Base-by-base conservation (phyloP, 2,888 invertebrate species). In the Sisyra nigra region DNA sequence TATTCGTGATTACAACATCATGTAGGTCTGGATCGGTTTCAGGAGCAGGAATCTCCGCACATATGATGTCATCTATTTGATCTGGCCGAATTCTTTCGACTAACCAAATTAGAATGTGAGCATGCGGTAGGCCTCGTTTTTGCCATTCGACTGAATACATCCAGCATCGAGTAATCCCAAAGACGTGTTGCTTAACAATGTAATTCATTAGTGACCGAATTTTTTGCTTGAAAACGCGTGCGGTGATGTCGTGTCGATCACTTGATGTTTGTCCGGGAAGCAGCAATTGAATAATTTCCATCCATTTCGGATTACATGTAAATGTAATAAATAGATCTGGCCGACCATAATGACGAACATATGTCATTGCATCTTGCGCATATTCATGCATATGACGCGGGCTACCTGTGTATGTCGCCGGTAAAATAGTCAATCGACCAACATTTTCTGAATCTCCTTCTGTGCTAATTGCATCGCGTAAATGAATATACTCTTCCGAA, bases 271-370 rank as follows among this genome's bases (percentile, higher is more conserved):
- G 48, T 9, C 47, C 44, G 9, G 42, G 45, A 11, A 48, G 19
- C 34, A 47, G 31, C 34, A 17, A 3, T 44, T 40, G 46, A 43
- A 13, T 30, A 31, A 54, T 56, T 52, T 56, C 53, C 42, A 13
- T 44, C 53, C 54, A 55, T 37, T 48, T 36, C 29, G 53, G 52
- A 41, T 55, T 55, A 40, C 52, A 52, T 3, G 48, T 46, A 30
- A 47, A 45, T 3, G 47, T 46, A 35, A 48, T 44, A 10, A 45
- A 50, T 2, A 48, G 49, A 45, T 55, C 53, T 45, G 54, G 49
- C 30, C 47, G 47, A 10, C 57, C 54, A 49, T 56, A 55, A 47
- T 55, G 46, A 30, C 55, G 52, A 13, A 56, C 56, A 48, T 55
- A 56, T 8, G 54, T 45, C 52, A 57, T 50, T 11, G 50, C 53